Percentiles rank a stretch among this genome's conserved stretches.
Evolutionary conservation across 2,797 vertebrate genomes (phyloP).

Genomic region (Kryptopterus vitreolus): DNA sequence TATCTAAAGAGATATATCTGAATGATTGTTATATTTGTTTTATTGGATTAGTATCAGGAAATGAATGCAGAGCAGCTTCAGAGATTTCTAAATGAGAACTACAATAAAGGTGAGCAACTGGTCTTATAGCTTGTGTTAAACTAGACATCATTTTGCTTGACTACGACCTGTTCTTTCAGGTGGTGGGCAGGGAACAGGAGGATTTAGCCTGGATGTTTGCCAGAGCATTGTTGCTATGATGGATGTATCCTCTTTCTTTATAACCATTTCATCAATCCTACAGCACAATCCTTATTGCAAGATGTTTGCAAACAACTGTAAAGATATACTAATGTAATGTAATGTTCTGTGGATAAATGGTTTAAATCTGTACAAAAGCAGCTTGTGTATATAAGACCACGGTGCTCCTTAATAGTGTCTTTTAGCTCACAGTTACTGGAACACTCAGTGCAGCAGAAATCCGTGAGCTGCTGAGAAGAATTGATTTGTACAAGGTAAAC

Average conservation of each 20-base stretch:
- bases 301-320: neutral
- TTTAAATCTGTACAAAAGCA: neutral
- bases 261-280: neutral
- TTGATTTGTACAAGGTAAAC: conserved; percentile 44
- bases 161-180: neutral
- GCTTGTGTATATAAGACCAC: neutral
- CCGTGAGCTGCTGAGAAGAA: conserved; percentile 29
- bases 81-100: conserved; percentile 40
- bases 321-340: neutral
- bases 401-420: conserved; percentile 31
- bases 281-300: neutral
- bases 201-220: conserved; percentile 72
- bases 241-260: conserved; percentile 78
- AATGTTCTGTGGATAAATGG: neutral
- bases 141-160: neutral
- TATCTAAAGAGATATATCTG: neutral
- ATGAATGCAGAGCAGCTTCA: conserved; percentile 47
- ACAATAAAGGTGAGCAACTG: conserved; percentile 34
- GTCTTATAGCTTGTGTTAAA: neutral
- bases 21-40: neutral
- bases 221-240: conserved; percentile 77
- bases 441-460: conserved; percentile 45
- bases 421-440: conserved; percentile 49
- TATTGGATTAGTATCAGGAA: conserved; percentile 36
- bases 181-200: conserved; percentile 6